These are phyloP conservation scores for Lycia hirtaria DNA, from an alignment of 2,888 invertebrate genomes.

Conservation along the genomic window DNA sequence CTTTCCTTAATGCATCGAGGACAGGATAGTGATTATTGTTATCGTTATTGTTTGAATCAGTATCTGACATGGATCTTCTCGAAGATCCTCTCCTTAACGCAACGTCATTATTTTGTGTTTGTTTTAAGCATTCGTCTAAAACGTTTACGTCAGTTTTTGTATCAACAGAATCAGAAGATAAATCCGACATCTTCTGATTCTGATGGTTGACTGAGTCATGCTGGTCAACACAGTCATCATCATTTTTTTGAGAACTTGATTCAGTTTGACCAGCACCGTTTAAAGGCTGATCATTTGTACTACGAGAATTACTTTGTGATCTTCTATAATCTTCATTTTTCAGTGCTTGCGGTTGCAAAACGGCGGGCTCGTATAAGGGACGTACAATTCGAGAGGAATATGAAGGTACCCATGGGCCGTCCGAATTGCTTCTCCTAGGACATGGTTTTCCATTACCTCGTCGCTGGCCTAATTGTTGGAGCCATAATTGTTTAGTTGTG, in stretches of 20 bases:
- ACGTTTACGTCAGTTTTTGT: constrained; percentile 15
- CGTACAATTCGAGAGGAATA: constrained; percentile 23
- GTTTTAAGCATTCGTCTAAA: constrained; percentile 19
- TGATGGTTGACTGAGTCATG: not conserved
- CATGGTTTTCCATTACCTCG: constrained; percentile 44
- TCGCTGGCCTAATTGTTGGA: constrained; percentile 15
- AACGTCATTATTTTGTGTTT: constrained; percentile 6
- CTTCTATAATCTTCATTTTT: constrained; percentile 24
- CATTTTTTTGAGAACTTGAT: not conserved
- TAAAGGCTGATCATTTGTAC: not conserved
- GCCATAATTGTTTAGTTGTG: constrained; percentile 1
- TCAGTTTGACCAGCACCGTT: not conserved
- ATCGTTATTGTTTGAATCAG: not conserved
- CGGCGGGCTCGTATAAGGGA: constrained; percentile 19
- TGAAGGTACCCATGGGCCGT: constrained; percentile 32
- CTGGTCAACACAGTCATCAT: constrained; percentile 19
- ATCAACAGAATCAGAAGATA: not conserved
- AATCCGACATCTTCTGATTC: no score
- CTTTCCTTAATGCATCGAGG: no score
- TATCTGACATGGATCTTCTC: constrained; percentile 18
- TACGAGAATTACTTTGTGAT: not conserved
- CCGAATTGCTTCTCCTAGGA: constrained; percentile 32
- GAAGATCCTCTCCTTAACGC: not conserved
- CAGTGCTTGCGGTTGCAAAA: constrained; percentile 34
- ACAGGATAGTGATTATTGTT: not conserved